Conservation (phyloP, 2,113 vertebrate genomes). For the Solea solea region DNA sequence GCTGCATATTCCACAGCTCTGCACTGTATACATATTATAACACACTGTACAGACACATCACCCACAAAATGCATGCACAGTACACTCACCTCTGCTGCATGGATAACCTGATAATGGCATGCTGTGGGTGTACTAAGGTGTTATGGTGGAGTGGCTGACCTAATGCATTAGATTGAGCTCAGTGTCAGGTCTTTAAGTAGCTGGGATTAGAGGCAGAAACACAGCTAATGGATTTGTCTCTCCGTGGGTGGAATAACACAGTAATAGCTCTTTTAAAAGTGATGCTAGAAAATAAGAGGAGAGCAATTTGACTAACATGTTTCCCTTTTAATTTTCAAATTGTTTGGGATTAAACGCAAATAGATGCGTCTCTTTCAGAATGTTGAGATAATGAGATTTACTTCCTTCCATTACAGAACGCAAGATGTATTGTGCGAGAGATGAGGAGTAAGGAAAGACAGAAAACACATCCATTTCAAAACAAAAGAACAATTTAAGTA, state of each 20-base stretch:
- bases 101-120: slow-evolving; percentile 74
- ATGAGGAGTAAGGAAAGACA: neutral
- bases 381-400: neutral
- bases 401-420: neutral
- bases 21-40: slow-evolving; percentile 19
- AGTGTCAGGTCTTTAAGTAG: slow-evolving; percentile 80
- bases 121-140: slow-evolving; percentile 76
- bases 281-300: slow-evolving; percentile 32
- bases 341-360: neutral
- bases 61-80: slow-evolving; percentile 14
- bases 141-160: slow-evolving; percentile 75
- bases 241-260: slow-evolving; percentile 74
- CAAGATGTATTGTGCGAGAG: neutral
- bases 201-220: slow-evolving; percentile 75
- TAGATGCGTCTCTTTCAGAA: neutral
- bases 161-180: slow-evolving; percentile 78
- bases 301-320: slow-evolving; percentile 22
- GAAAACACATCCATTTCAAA: too few species aligned
- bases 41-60: slow-evolving; percentile 8
- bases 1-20: neutral
- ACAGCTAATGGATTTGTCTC: slow-evolving; percentile 78
- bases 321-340: slow-evolving; percentile 11
- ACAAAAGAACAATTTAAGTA: too few species aligned
- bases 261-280: slow-evolving; percentile 58
- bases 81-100: slow-evolving; percentile 40